These are phyloP conservation scores for Clarias fuscus DNA, from an alignment of 2,797 vertebrate genomes.

Conservation along the genomic window DNA sequence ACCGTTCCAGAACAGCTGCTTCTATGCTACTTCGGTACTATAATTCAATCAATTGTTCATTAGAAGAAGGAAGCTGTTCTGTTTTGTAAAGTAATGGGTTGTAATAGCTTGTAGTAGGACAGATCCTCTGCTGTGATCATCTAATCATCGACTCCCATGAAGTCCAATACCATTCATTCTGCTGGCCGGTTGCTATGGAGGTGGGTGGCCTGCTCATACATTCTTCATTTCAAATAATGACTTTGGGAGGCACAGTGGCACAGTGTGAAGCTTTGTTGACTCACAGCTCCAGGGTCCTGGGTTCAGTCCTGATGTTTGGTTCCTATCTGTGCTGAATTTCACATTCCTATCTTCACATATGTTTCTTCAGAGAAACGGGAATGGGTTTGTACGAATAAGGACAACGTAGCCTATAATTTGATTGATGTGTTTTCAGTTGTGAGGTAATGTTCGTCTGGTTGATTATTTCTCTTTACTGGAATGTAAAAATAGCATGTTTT, in stretches of 20 bases:
- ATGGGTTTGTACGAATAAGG: not conserved
- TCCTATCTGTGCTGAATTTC: not conserved
- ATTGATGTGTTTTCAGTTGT: not conserved
- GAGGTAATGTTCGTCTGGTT: not conserved
- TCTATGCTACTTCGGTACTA: not conserved
- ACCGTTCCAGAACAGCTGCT: too few species aligned
- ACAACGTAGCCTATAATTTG: not conserved
- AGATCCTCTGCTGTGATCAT: not conserved
- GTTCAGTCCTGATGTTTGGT: not conserved
- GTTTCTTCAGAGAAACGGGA: not conserved
- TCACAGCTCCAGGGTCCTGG: not conserved
- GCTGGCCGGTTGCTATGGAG: not conserved
- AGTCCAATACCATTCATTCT: not conserved
- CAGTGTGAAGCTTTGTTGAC: not conserved
- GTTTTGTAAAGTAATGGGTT: not conserved
- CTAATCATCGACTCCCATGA: not conserved
- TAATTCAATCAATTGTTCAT: not conserved
- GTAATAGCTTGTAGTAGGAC: not conserved
- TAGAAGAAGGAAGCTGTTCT: not conserved
- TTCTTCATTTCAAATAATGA: conserved; percentile 8
- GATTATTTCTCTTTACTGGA: not conserved
- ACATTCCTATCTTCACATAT: not conserved
- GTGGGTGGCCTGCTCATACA: not conserved
- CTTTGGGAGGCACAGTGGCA: not conserved
- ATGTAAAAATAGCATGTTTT: not conserved